Percentiles rank a stretch among this genome's conserved stretches.
These are phyloP conservation scores for Scolopax rusticola DNA, from an alignment of 2,797 vertebrate species.

Conservation along the genomic window DNA sequence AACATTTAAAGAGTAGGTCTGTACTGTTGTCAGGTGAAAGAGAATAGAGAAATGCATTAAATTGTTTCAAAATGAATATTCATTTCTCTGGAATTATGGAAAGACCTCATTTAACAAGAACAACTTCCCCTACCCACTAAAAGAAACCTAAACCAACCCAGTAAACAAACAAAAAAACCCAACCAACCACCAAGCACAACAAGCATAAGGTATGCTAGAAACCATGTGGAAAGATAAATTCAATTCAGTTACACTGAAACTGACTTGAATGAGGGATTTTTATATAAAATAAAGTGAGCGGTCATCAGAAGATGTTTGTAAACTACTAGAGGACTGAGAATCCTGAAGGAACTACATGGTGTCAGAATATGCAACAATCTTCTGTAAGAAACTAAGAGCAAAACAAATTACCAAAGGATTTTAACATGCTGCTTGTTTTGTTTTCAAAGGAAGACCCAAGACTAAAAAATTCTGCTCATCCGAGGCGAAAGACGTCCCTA, in stretches of 20 bases:
- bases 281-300: not conserved
- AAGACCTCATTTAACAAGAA: not conserved
- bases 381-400: not conserved
- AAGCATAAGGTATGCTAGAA: not conserved
- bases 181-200: not conserved
- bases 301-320: not conserved
- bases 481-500: constrained; percentile 84
- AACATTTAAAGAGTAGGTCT: not conserved
- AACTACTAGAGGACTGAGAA: not conserved
- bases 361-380: not conserved
- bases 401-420: not conserved
- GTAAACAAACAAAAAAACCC: not conserved
- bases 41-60: not conserved
- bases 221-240: not conserved
- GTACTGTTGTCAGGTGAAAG: not conserved
- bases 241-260: fast-evolving
- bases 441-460: constrained; percentile 92
- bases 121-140: not conserved
- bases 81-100: not conserved
- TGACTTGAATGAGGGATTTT: not conserved
- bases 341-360: not conserved
- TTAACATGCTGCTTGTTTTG: constrained; percentile 53
- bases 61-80: not conserved
- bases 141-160: not conserved
- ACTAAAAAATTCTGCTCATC: constrained; percentile 86